Evolutionary conservation across 2,888 invertebrate species (phyloP).

Genomic region (Mesorhabditis spiculigera): DNA sequence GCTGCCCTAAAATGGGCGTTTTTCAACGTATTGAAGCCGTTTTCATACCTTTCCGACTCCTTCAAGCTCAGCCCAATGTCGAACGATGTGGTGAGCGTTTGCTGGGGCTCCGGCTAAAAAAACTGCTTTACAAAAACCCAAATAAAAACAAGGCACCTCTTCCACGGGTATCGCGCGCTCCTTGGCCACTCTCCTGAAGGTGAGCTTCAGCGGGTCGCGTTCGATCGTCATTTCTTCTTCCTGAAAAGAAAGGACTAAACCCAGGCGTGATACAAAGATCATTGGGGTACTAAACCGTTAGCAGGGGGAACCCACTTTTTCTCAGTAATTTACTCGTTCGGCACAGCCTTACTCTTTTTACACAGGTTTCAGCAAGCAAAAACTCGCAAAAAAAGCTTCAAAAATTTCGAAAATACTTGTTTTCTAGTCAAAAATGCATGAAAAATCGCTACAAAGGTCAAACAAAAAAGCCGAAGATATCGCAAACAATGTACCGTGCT

Average conservation of each 20-base stretch:
- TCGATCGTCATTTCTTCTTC: neutral
- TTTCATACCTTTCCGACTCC: constrained; percentile 1
- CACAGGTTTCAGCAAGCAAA: neutral
- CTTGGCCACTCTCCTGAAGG: neutral
- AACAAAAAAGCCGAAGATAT: too few species aligned
- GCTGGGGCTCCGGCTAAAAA: neutral
- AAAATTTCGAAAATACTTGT: too few species aligned
- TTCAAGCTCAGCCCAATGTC: neutral
- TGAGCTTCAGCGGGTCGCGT: neutral
- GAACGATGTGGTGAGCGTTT: neutral
- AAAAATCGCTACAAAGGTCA: neutral
- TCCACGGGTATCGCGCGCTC: neutral
- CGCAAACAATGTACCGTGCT: too few species aligned
- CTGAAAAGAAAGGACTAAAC: neutral
- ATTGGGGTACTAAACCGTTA: too few species aligned
- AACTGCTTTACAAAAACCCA: neutral
- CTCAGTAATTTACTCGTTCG: too few species aligned
- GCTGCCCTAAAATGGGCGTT: constrained; percentile 14
- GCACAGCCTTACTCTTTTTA: too few species aligned
- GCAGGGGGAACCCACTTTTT: too few species aligned
- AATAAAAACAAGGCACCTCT: neutral
- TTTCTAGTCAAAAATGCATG: neutral
- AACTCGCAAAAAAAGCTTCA: too few species aligned
- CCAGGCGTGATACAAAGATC: too few species aligned
- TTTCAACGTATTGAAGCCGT: neutral